Evolutionary conservation across 2,113 vertebrate species (phyloP), one percentile per base, ranked within the genome.

Genomic region (Lipophrys pholis): DNA sequence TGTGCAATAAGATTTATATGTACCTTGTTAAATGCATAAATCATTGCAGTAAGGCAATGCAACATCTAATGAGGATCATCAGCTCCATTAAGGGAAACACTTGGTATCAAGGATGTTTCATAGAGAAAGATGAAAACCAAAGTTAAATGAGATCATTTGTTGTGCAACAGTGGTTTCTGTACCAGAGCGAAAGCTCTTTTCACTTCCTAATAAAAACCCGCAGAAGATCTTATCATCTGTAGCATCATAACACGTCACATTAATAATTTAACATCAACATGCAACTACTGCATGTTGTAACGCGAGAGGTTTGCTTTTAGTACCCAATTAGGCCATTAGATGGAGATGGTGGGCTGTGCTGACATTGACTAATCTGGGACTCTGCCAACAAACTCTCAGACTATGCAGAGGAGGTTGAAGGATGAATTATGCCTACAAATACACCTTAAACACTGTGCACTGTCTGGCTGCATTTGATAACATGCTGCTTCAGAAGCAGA

Each of bases 401-500:
- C 46, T 57, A 69, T 72, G 67, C 60, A 81, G 80, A 80, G 54
- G 54, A 30, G 21, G 61, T 39, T 40, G 59, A 35, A 60, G 54
- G 65, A 35, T 84, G 78, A 84, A 35, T 73, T 66, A 52, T 55
- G 76, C 11, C 69, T 36, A 46, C 11, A 84, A 82, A 80, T 70
- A 73, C 72, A 87, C 73, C 77, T 83, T 68, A 76, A 84, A 68
- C 17, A 73, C 64, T 58, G 51, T 62, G 46, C 64, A 48, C 53
- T 64, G 62, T 69, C 80, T 86, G 83, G 16, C 48, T 83, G 66
- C 62, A 17, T 70, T 73, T 61, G 82, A 86, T 81, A 69, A 81
- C 76, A 38, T 43, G 36, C 52, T 53, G 71, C 69, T 64, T 81
- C 36, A 56, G 65, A 74, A 65, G 46, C 49, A 45, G 66, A 81